A percentile compares a stretch with the other conserved stretches of the same genome.
Evolutionary conservation across 2,888 invertebrate genomes (phyloP).

Genomic region (Unio pictorum): DNA sequence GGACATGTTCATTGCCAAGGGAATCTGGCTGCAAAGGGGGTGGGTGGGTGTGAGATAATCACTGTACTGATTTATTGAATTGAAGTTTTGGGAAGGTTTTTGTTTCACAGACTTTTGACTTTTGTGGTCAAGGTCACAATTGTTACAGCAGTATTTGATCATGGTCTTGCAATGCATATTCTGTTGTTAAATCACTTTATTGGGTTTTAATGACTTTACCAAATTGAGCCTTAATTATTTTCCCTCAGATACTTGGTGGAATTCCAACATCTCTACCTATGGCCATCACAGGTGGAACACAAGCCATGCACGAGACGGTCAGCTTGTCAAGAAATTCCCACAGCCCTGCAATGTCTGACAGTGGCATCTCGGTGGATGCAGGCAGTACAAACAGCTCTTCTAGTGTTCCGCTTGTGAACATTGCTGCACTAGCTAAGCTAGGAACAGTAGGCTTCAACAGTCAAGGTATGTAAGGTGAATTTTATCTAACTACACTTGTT

Average conservation of each 20-base stretch:
- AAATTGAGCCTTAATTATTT: slow-evolving; percentile 9
- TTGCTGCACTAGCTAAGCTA: slow-evolving; percentile 90
- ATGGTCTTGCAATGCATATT: no score
- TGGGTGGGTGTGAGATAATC: no score
- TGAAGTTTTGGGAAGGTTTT: no score
- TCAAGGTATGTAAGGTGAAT: slow-evolving; percentile 69
- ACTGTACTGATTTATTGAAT: no score
- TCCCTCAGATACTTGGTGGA: slow-evolving; percentile 8
- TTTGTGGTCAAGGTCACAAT: no score
- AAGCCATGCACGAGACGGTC: slow-evolving; percentile 28
- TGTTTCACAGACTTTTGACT: no score
- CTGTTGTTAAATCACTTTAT: slow-evolving; percentile 4
- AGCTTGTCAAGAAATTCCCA: slow-evolving; percentile 66
- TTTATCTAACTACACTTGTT: no score
- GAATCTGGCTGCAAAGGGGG: no score
- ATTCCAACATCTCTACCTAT: slow-evolving; percentile 4
- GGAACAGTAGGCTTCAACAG: slow-evolving; percentile 76
- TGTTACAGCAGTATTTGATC: no score
- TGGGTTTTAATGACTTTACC: slow-evolving; percentile 12
- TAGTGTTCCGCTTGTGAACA: slow-evolving; percentile 82
- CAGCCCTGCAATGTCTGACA: slow-evolving; percentile 71
- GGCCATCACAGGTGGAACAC: slow-evolving; percentile 11
- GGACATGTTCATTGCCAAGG: no score
- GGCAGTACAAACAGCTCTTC: slow-evolving; percentile 63
- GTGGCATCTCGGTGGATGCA: slow-evolving; percentile 70